Evolutionary conservation across 1,140 invertebrate species (phyloP), one percentile per base, ranked within the genome.

Genomic region (Catajapyx aquilonaris): DNA sequence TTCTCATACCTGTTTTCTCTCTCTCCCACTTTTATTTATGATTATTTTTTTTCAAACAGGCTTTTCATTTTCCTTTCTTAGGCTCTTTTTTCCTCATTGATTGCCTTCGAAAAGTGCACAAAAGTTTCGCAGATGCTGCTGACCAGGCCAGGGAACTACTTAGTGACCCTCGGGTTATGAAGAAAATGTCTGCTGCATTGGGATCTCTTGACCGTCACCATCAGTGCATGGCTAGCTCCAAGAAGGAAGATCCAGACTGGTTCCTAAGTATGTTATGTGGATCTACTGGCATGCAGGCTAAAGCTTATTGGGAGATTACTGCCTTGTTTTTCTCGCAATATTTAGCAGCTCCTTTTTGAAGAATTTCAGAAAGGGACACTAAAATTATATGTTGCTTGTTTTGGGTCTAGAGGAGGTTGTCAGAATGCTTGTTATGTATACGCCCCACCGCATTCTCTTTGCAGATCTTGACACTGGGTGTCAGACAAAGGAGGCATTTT

Each of bases 401-500:
- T 33, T 10, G 13, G 28, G n/a, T 15, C 23, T 13, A 38, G 35
- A 15, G 28, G 37, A 21, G n/a, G 20, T 40, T 39, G 21, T 21
- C 13, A 40, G 13, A 38, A 37, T 38, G 11, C 20, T 30, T 7
- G 13, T 38, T 15, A 16, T n/a, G n/a, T n/a, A n/a, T n/a, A n/a
- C n/a, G n/a, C n/a, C n/a, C n/a, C n/a, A n/a, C n/a, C n/a, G n/a
- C n/a, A n/a, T n/a, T 34, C 20, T 34, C 15, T 17, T 40, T n/a
- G 19, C 43, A 71, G 69, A 71, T 38, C 59, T 77, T 35, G 73
- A 76, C 38, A 68, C 69, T 32, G 68, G 61, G 40, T 62, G 67
- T 40, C 61, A 64, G 44, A 76, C 72, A 3, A 84, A 84, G 61
- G 80, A 84, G 55, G 73, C 75, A 41, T 78, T 76, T 43, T 72